Evolutionary conservation across 35 echinoderm and acorn worm species (phyloP), one percentile per base, ranked within the genome.

Genomic region (Apostichopus parvimensis): DNA sequence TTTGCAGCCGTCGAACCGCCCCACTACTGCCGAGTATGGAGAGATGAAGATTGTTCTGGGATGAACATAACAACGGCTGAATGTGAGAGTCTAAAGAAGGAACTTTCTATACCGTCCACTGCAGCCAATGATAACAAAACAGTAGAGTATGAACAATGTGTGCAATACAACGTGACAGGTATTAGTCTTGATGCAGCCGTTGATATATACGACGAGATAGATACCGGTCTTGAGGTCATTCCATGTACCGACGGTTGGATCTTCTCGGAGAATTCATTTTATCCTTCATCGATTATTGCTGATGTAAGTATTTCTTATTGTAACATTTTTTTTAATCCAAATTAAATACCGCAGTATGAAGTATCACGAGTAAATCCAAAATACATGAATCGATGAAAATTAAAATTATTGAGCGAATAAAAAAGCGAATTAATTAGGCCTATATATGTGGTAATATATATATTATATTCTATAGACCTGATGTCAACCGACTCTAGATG

Each of bases 11-110:
- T 5, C 11, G 78, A 20, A 13, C 23, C 23, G 23, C 23, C 23
- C 53, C 78, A 80, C 78, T 80, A 5, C 23, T 80, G 78, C 53
- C 78, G 54, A 11, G 23, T 53, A 26, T 80, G 78, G 78, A 80
- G 34, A 53, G 78, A 45, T 8, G 78, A 80, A 53, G 53, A 45
- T 26, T 80, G 78, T 11, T 25, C 21, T 14, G 18, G 34, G 12
- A n/a, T 80, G 12, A 80, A 80, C 6, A 7, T 80, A 5, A 34
- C 78, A 34, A 45, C 23, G 12, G 78, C 78, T 13, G 11, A 80
- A 24, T 80, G 78, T 80, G 25, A 24, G 24, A 23, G 53, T 45
- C 78, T 80, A 25, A 80, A 80, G 21, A 80, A 80, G 53, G n/a
- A 80, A 80, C 21, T 80, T 6, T 80, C 78, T 12, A 80, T 80